A percentile compares a stretch with the other conserved stretches of the same genome.
Conservation (phyloP, 1,140 invertebrate species). For the Drosophila pachea region DNA sequence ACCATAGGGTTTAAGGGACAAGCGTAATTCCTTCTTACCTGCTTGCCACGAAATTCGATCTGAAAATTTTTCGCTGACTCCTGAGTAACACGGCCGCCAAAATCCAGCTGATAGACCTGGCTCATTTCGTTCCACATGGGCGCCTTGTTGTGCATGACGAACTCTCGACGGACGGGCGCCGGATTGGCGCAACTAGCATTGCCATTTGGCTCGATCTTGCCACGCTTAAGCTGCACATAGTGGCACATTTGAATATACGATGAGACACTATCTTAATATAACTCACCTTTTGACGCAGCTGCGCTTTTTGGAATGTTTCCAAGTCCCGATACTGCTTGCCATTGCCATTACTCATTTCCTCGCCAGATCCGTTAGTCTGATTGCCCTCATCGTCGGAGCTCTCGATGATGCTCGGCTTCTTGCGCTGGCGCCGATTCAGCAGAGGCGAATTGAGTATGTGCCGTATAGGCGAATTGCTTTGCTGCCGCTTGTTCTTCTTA, state of each 20-base stretch:
- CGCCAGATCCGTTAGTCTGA: constrained; percentile 81
- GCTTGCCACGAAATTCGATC: constrained; percentile 97
- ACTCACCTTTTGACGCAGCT: constrained; percentile 93
- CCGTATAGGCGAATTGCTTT: constrained; percentile 88
- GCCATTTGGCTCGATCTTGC: constrained; percentile 82
- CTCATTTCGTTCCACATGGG: constrained; percentile 99
- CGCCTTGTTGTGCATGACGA: constrained; percentile 99
- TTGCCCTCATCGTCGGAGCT: constrained; percentile 92
- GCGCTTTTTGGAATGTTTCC: constrained; percentile 96
- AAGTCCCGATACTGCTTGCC: constrained; percentile 90
- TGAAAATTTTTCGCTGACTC: constrained; percentile 99
- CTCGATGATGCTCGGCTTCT: constrained; percentile 85
- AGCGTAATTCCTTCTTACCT: constrained; percentile 82
- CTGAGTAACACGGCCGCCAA: constrained; percentile 99
- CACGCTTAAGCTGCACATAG: constrained; percentile 82
- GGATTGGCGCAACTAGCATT: constrained; percentile 67
- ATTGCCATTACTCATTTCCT: constrained; percentile 76
- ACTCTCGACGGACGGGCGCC: constrained; percentile 84
- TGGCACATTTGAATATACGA: no score
- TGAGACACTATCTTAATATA: no score
- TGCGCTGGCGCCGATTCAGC: constrained; percentile 85
- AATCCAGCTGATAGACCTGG: constrained; percentile 99
- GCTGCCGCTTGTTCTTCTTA: constrained; percentile 86
- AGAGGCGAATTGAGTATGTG: constrained; percentile 90
- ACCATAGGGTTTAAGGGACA: no score